Evolutionary conservation across 2,113 vertebrate species (phyloP).

Genomic region (Sigmodon hispidus): DNA sequence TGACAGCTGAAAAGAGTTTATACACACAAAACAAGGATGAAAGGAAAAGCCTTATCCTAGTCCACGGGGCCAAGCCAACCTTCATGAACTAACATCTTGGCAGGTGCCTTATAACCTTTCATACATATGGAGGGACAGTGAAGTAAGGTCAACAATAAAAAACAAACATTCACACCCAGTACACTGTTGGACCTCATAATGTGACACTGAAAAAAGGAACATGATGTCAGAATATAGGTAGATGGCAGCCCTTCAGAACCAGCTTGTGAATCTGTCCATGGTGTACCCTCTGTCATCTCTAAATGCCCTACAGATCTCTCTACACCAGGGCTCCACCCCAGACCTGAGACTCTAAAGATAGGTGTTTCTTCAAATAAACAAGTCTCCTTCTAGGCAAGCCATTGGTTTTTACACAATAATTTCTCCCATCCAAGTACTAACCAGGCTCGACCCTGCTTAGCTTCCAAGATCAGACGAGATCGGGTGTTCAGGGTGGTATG

Average conservation of each 20-base stretch:
- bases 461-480: too few species aligned
- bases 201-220: fast-evolving
- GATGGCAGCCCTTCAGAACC: too few species aligned
- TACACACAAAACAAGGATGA: not conserved
- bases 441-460: too few species aligned
- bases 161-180: not conserved
- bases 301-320: not conserved
- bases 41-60: not conserved
- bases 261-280: not conserved
- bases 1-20: not conserved
- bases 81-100: not conserved
- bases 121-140: too few species aligned
- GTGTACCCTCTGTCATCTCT: not conserved
- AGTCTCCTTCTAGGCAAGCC: not conserved
- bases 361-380: not conserved
- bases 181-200: too few species aligned
- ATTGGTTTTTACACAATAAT: not conserved
- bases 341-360: not conserved
- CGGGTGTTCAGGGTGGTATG: too few species aligned
- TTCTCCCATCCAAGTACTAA: too few species aligned
- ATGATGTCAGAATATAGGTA: fast-evolving
- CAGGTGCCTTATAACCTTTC: not conserved
- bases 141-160: not conserved
- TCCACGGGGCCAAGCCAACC: not conserved
- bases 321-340: not conserved